Evolutionary conservation across 2,113 vertebrate species (phyloP).

Genomic region (Coptodon bakossiorum): DNA sequence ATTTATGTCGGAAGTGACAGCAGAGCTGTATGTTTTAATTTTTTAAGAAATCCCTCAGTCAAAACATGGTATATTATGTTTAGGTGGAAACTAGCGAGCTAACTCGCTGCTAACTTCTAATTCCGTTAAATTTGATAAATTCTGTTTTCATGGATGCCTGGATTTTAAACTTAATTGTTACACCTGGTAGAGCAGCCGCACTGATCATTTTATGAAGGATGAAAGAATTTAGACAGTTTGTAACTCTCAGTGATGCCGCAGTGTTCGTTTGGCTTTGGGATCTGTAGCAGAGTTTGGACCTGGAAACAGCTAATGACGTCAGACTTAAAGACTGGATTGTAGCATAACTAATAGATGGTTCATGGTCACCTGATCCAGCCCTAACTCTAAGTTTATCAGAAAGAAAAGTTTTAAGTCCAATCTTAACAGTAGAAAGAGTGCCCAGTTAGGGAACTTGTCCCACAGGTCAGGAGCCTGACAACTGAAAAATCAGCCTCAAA

Average conservation of each 20-base stretch:
- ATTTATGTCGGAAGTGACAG: neutral
- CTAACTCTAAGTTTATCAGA: neutral
- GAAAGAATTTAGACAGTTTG: neutral
- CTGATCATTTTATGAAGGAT: neutral
- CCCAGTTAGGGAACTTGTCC: neutral
- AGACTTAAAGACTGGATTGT: neutral
- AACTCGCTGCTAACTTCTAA: neutral
- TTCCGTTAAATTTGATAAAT: neutral
- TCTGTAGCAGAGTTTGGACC: neutral
- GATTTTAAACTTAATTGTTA: neutral
- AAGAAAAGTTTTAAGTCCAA: neutral
- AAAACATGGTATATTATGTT: neutral
- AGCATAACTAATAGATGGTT: neutral
- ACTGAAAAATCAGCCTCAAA: neutral
- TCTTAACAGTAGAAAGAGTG: neutral
- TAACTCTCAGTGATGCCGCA: neutral
- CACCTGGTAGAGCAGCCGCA: neutral
- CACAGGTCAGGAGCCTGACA: neutral
- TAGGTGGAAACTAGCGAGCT: neutral
- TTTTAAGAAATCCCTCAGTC: neutral
- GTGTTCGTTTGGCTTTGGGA: neutral
- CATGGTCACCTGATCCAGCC: neutral
- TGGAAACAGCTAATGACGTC: fast-evolving
- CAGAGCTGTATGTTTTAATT: neutral
- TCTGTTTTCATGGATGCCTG: neutral